Evolutionary conservation across 2,113 vertebrate genomes (phyloP).

Genomic region (Plecturocebus donacophilus): DNA sequence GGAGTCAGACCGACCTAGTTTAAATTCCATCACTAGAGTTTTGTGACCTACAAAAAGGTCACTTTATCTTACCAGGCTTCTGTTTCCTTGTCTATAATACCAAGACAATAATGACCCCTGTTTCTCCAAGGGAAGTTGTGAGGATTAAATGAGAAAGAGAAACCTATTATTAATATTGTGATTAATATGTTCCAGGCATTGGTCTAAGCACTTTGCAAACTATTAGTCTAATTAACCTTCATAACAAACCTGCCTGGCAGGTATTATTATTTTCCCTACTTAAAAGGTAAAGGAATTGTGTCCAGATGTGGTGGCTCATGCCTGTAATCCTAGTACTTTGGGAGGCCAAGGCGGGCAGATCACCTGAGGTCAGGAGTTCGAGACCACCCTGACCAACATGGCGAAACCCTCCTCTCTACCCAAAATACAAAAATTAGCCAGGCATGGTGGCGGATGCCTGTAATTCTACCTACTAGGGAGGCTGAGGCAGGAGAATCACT

Average conservation of each 20-base stretch:
- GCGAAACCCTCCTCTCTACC: too few relatives aligned
- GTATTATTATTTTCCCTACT: background rate
- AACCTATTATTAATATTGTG: background rate
- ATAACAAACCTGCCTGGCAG: background rate
- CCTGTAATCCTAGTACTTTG: too few relatives aligned
- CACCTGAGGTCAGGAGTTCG: too few relatives aligned
- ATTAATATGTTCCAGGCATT: background rate
- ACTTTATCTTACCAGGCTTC: constrained; percentile 1
- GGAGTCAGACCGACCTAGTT: background rate
- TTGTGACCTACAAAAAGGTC: background rate
- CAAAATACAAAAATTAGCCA: too few relatives aligned
- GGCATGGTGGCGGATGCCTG: too few relatives aligned
- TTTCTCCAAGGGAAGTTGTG: background rate
- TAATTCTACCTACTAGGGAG: too few relatives aligned
- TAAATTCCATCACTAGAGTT: background rate
- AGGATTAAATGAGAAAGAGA: background rate
- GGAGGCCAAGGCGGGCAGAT: too few relatives aligned
- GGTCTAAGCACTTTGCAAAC: constrained; percentile 20
- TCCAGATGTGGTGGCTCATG: too few relatives aligned
- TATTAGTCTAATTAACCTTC: background rate
- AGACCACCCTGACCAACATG: too few relatives aligned
- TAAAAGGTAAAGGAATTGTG: background rate
- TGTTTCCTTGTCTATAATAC: constrained; percentile 22
- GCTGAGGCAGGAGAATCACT: too few relatives aligned
- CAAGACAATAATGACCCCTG: background rate